These are phyloP conservation scores for Criorhina ranunculi DNA, from an alignment of 2,888 invertebrate genomes.

Conservation along the genomic window DNA sequence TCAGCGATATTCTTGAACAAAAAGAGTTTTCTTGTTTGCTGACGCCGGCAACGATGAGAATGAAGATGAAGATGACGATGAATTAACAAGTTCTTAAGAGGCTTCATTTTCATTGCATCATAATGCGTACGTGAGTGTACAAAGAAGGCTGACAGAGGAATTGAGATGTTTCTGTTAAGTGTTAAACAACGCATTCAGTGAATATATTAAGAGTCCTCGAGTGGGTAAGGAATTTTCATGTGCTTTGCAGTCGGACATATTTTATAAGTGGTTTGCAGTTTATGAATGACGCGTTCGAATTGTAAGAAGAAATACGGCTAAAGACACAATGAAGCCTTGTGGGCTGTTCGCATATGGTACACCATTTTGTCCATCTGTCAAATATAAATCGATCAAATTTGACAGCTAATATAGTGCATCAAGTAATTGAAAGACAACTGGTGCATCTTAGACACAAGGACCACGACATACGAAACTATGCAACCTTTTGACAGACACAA, in stretches of 20 bases:
- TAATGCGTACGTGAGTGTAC: slow-evolving; percentile 32
- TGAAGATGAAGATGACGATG: slow-evolving; percentile 20
- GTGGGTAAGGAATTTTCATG: slow-evolving; percentile 8
- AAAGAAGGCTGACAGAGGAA: slow-evolving; percentile 12
- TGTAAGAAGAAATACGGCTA: no score
- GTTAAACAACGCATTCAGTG: slow-evolving; percentile 40
- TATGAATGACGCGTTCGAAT: slow-evolving; percentile 1
- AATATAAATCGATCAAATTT: no score
- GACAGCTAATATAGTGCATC: no score
- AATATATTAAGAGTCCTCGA: slow-evolving; percentile 13
- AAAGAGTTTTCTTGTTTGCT: slow-evolving; percentile 42
- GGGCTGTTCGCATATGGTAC: no score
- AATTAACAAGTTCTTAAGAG: slow-evolving; percentile 51
- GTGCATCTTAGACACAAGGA: no score
- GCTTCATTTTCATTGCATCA: slow-evolving; percentile 42
- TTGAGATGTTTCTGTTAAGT: slow-evolving; percentile 50
- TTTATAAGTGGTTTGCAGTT: slow-evolving; percentile 10
- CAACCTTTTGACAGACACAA: no score
- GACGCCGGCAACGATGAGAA: slow-evolving; percentile 7
- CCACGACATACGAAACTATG: no score
- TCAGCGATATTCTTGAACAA: slow-evolving; percentile 35
- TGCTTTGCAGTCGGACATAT: background rate
- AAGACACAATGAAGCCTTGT: no score
- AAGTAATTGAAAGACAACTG: no score
- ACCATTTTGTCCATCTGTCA: no score